Conservation (phyloP, 2,113 vertebrate genomes). For the Calonectris borealis region DNA sequence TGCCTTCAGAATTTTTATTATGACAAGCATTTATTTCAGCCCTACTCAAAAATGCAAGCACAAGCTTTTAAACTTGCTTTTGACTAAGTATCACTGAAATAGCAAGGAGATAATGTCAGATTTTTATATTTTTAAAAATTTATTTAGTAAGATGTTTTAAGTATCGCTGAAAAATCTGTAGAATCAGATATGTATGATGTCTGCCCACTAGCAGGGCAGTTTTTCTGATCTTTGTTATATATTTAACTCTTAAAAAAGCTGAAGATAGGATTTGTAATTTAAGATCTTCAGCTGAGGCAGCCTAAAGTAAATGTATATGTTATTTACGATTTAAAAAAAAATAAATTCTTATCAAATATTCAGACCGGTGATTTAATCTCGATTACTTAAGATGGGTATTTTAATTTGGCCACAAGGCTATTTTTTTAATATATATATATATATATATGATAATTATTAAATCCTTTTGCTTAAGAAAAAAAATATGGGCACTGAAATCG, state of each 20-base stretch:
- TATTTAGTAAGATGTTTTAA: neutral
- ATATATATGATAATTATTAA: conserved; percentile 16
- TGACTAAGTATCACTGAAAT: neutral
- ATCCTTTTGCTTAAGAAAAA: neutral
- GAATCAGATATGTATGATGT: neutral
- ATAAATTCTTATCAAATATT: neutral
- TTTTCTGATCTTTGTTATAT: neutral
- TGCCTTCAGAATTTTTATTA: neutral
- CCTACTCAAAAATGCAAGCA: neutral
- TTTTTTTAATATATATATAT: neutral
- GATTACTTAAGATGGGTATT: neutral
- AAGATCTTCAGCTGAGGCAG: neutral
- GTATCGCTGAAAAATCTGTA: neutral
- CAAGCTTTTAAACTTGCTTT: neutral
- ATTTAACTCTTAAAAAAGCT: neutral
- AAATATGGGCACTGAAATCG: neutral
- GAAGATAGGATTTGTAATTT: neutral
- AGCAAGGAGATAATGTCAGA: neutral
- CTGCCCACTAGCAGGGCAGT: neutral
- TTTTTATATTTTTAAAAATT: neutral
- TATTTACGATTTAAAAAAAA: neutral
- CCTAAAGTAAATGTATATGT: neutral
- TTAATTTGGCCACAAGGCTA: conserved; percentile 37
- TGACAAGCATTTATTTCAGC: neutral
- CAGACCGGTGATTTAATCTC: neutral